A percentile compares a stretch with the other conserved stretches of the same genome.
Evolutionary conservation across 2,113 vertebrate species (phyloP).

Genomic region (Bombycilla garrulus): DNA sequence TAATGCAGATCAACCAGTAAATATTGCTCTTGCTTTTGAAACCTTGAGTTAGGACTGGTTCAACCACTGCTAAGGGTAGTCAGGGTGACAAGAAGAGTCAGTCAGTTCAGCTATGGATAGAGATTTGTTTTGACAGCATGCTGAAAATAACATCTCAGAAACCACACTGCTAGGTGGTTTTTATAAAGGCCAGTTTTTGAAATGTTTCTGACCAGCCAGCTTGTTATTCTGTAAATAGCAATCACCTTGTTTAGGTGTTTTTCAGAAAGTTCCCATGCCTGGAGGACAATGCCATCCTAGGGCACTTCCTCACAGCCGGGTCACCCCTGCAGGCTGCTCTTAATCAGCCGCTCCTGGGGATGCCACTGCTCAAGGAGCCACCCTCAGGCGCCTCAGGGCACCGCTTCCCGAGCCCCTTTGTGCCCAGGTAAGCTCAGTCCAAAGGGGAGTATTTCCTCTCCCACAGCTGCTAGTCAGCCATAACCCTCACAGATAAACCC

Average conservation of each 20-base stretch:
- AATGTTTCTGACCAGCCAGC: neutral
- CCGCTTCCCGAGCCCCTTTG: neutral
- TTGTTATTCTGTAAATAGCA: neutral
- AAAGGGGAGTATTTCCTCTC: neutral
- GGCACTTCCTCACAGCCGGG: neutral
- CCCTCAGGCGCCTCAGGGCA: neutral
- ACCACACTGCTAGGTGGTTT: neutral
- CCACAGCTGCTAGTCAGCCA: neutral
- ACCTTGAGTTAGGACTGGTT: neutral
- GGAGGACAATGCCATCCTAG: neutral
- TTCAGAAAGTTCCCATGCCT: neutral
- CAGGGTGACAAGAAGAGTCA: constrained; percentile 24
- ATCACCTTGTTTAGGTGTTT: neutral
- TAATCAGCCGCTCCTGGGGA: neutral
- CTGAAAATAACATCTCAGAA: constrained; percentile 44
- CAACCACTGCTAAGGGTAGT: neutral
- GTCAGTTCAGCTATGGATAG: neutral
- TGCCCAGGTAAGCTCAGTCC: neutral
- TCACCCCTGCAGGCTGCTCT: neutral
- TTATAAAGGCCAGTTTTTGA: neutral
- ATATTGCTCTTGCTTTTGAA: neutral
- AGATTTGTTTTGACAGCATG: constrained; percentile 46
- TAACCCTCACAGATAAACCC: neutral
- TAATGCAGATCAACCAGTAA: neutral
- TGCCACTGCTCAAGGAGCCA: neutral